A percentile compares a stretch with the other conserved stretches of the same genome.
Conservation (phyloP, 1,140 invertebrate species). For the Cotesia glomerata region DNA sequence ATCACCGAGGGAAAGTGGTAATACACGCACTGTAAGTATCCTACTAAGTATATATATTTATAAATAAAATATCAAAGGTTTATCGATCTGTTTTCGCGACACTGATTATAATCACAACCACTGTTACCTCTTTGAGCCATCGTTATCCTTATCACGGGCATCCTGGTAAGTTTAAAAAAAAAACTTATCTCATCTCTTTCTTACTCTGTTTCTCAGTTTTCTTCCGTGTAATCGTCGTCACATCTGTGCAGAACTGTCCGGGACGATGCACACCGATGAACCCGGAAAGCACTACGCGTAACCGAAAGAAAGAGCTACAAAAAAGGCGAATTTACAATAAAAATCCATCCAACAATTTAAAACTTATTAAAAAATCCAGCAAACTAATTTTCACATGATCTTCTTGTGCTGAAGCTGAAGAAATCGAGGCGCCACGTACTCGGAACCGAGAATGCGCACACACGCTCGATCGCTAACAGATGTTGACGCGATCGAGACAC, state of each 20-base stretch:
- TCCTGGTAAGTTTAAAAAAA: no score
- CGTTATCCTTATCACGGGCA: conserved; percentile 7
- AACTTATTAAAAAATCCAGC: background rate
- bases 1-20: conserved; percentile 15
- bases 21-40: conserved; percentile 2
- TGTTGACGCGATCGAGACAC: conserved; percentile 26
- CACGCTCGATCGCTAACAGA: conserved; percentile 32
- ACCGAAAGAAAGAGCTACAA: conserved; percentile 14
- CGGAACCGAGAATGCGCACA: conserved; percentile 6
- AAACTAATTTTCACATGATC: conserved; percentile 9
- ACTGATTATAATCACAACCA: conserved; percentile 21
- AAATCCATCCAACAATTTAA: background rate
- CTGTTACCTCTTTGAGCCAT: background rate
- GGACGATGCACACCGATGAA: conserved; percentile 28
- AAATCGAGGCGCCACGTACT: conserved; percentile 33
- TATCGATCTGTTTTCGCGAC: conserved; percentile 21
- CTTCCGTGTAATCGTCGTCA: conserved; percentile 6
- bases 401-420: background rate
- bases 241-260: conserved; percentile 18
- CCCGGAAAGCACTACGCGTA: conserved; percentile 26
- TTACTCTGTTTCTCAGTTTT: no score
- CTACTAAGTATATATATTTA: background rate
- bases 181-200: no score
- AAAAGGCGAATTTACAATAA: no score
- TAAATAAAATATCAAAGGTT: conserved; percentile 13